Percentiles rank a stretch among this genome's conserved stretches.
Conservation (phyloP, 2,113 vertebrate genomes). For the Ciconia stormi region DNA sequence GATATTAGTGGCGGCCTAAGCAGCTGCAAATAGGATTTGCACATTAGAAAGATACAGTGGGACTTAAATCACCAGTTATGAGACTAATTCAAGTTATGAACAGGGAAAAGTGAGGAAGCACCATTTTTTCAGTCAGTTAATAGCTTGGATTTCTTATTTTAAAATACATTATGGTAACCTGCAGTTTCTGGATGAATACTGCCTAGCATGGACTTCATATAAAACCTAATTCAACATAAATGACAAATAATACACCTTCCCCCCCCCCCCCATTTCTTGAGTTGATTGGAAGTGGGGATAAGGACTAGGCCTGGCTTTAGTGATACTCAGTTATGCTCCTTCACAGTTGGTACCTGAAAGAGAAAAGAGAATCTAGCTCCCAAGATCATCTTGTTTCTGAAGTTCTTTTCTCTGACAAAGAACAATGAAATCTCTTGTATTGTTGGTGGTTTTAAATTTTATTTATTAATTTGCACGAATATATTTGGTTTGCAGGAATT, state of each 20-base stretch:
- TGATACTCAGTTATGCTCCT: background rate
- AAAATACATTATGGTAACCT: background rate
- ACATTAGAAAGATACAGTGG: background rate
- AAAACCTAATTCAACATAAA: background rate
- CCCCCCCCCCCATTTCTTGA: background rate
- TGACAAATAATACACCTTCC: background rate
- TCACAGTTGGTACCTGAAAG: background rate
- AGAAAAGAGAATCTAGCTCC: background rate
- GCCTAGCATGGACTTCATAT: background rate
- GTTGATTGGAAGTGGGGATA: background rate
- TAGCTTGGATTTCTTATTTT: background rate
- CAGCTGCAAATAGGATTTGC: background rate
- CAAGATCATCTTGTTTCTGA: background rate
- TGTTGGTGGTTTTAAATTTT: background rate
- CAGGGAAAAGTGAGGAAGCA: background rate
- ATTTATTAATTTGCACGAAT: background rate
- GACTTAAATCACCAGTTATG: background rate
- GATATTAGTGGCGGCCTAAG: background rate
- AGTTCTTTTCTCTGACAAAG: background rate
- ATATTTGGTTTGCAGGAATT: slow-evolving; percentile 71
- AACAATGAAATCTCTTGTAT: background rate
- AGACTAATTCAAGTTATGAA: background rate
- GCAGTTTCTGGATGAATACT: background rate
- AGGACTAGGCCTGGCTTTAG: background rate
- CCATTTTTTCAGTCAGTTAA: background rate